Conservation (phyloP, 2,113 vertebrate genomes). For the Hystrix brachyura region DNA sequence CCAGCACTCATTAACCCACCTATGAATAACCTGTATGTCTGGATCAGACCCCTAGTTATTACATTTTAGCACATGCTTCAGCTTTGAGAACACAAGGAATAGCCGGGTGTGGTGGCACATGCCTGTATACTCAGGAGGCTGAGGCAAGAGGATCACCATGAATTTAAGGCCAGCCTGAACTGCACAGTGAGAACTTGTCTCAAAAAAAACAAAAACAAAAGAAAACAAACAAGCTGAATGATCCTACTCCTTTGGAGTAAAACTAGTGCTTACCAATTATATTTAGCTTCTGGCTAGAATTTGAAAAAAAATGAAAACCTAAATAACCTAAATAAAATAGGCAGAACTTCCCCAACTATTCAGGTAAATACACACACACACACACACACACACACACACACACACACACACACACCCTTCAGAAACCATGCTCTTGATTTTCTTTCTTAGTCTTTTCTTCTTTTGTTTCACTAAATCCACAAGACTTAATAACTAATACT, state of each 20-base stretch:
- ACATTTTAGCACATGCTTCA: neutral
- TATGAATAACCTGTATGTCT: neutral
- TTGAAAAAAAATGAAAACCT: neutral
- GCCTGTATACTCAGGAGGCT: no score
- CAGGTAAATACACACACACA: neutral
- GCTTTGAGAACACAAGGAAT: neutral
- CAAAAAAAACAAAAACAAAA: no score
- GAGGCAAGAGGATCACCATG: no score
- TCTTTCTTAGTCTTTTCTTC: neutral
- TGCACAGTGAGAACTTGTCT: no score
- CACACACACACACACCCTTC: neutral
- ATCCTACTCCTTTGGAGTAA: neutral
- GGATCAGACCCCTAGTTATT: neutral
- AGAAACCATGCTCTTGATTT: neutral
- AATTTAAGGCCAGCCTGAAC: no score
- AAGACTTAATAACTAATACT: neutral
- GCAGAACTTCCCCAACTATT: neutral
- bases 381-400: neutral
- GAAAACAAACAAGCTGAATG: neutral
- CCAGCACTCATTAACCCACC: neutral
- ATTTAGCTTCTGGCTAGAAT: neutral
- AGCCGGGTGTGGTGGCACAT: no score
- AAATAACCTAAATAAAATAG: neutral
- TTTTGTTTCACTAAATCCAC: neutral
- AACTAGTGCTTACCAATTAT: neutral